Base-by-base conservation (phyloP, 2,113 vertebrate species). In the Bujurquina vittata region DNA sequence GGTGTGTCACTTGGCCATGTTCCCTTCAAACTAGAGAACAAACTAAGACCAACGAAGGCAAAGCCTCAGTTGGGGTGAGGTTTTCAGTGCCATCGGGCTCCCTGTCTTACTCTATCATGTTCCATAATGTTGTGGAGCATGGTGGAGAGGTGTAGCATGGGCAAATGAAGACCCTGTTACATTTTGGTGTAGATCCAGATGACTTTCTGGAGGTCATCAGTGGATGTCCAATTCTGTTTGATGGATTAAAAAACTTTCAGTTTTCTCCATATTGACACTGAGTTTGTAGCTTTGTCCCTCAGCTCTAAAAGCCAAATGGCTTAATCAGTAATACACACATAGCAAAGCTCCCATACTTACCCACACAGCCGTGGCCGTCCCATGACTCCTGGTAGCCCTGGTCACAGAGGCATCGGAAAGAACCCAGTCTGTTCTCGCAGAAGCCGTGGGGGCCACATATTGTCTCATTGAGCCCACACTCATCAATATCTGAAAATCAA, bases 371-470 rank as follows among this genome's bases (percentile, higher is more conserved):
- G 3, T 92, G 94, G 43, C 96, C 96, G 31, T 98, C 96, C 89
- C 94, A 95, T 3, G 95, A 77, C 87, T 97, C 96, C 88, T 98
- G 96, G 92, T 97, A 99, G 59, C 97, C 98, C 59, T 96, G 96
- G 94, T 98, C 97, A 93, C 98, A 99, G 78, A 98, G 96, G 87
- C 98, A 99, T 75, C 92, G 94, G 95, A 96, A 99, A 43, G 97
- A 97, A 22, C 98, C 98, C 62, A 95, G 94, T 80, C 94, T 95
- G 91, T 99, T 99, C 91, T 99, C 97, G 94, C 98, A 99, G 93
- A 97, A 96, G 15, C 98, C 97, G 0, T 97, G 96, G 75, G 87
- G 94, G 84, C 96, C 95, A 84, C 98, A 99, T 10, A 96, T 54
- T 0, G 96, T 97, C 91, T 95, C 95, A 5, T 98, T 98, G 1